Conservation (phyloP, 2,113 vertebrate species). For the Tragelaphus buxtoni region DNA sequence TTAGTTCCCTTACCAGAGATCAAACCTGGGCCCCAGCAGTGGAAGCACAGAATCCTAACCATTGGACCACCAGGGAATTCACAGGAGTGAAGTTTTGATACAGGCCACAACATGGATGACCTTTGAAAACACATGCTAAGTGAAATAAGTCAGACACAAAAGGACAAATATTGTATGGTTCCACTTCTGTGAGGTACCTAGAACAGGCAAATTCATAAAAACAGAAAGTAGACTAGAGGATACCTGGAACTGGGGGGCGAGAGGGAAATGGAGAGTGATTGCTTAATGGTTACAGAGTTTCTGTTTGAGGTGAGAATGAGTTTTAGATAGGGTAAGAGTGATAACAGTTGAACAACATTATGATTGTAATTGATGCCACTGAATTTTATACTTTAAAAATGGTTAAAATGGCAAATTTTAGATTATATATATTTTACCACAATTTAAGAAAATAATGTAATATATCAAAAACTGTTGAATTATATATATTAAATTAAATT, state of each 20-base stretch:
- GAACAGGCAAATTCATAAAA: neutral
- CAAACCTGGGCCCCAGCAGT: neutral
- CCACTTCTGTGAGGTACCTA: neutral
- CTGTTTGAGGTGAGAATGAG: neutral
- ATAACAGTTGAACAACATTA: neutral
- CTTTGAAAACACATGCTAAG: neutral
- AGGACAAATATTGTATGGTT: neutral
- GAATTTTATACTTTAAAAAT: neutral
- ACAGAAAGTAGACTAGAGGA: neutral
- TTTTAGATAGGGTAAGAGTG: neutral
- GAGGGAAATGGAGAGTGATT: neutral
- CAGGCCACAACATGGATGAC: neutral
- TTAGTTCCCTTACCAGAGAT: neutral
- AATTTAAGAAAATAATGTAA: neutral
- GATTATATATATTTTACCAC: neutral
- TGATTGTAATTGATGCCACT: neutral
- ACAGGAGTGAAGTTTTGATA: neutral
- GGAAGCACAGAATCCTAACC: neutral
- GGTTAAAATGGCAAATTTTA: neutral
- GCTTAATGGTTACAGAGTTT: neutral
- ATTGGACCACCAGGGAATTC: neutral
- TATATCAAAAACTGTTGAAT: neutral
- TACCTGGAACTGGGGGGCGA: neutral
- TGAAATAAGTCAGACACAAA: neutral
- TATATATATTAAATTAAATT: neutral